Evolutionary conservation across 2,888 invertebrate genomes (phyloP).

Genomic region (Tanaodytes sp.): DNA sequence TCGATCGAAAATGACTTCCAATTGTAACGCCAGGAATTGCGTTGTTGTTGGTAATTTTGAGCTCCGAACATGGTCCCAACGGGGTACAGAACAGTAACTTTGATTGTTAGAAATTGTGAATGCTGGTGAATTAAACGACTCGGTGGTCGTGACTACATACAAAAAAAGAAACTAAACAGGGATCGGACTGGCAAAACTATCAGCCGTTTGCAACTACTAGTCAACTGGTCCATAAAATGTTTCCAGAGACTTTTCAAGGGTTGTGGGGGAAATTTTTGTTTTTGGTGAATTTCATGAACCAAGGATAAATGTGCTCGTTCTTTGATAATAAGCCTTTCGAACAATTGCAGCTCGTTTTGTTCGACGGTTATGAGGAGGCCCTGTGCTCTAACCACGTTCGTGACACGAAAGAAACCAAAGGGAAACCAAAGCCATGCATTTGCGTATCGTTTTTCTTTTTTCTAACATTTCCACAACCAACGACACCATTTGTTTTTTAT

Average conservation of each 20-base stretch:
- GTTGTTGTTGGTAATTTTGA: conserved; percentile 17
- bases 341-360: too few species aligned
- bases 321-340: conserved; percentile 19
- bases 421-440: conserved; percentile 41
- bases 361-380: too few species aligned
- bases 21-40: conserved; percentile 2
- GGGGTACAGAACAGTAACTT: neutral
- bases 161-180: conserved; percentile 28
- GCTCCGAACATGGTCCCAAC: conserved; percentile 32
- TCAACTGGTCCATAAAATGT: conserved; percentile 44
- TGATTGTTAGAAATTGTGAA: too few species aligned
- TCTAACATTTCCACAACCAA: conserved; percentile 25
- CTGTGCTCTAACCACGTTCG: conserved; percentile 10
- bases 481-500: conserved; percentile 15
- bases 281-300: neutral
- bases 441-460: neutral
- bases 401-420: conserved; percentile 12
- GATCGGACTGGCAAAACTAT: too few species aligned
- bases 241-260: conserved; percentile 33
- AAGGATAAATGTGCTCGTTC: neutral
- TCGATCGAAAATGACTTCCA: too few species aligned
- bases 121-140: conserved; percentile 32
- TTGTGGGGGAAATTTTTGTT: too few species aligned
- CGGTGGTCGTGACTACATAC: conserved; percentile 39
- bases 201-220: conserved; percentile 37